Base-by-base conservation (phyloP, 1,140 invertebrate species). In the Acyrthosiphon pisum region DNA sequence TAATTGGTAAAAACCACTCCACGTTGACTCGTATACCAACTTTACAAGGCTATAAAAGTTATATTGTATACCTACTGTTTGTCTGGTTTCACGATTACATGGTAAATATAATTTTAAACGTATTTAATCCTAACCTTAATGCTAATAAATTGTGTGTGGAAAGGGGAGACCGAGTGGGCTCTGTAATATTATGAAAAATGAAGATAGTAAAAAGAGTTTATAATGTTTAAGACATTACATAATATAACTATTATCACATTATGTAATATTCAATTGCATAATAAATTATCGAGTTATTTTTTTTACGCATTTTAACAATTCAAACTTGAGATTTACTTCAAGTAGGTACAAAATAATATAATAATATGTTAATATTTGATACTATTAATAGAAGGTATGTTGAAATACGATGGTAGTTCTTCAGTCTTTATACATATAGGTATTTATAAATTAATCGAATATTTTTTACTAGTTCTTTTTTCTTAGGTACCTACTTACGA, bases 171-270 rank as follows among this genome's bases (percentile, higher is more conserved):
- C 4, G 2, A 11, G 60, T 11, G 26, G 30, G 11, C 60, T 1
- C 56, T n/a, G 26, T 60, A 60, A 60, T 30, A 68, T 68, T 14
- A 68, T 6, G 14, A 60, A 60, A 1, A 41, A 68, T 4, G 30
- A 68, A 76, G 60, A 76, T 76, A n/a, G 60, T n/a, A 76, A 76
- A 76, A 76, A 76, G 14, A n/a, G 60, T 76, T 60, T n/a, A 76
- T 6, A 76, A 76, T 35, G 60, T 30, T n/a, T 76, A 18, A n/a
- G 18, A 76, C 60, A 76, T 76, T 76, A 35, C 18, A 76, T 6
- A n/a, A n/a, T n/a, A n/a, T n/a, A 68, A 68, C 60, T 35, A 76
- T n/a, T n/a, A 76, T 76, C 60, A 4, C 4, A 18, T 76, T 76
- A 76, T 76, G 60, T 76, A 76, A 76, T 18, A 76, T n/a, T 76